Evolutionary conservation across 1,140 invertebrate species (phyloP).

Genomic region (Caerostris darwini): DNA sequence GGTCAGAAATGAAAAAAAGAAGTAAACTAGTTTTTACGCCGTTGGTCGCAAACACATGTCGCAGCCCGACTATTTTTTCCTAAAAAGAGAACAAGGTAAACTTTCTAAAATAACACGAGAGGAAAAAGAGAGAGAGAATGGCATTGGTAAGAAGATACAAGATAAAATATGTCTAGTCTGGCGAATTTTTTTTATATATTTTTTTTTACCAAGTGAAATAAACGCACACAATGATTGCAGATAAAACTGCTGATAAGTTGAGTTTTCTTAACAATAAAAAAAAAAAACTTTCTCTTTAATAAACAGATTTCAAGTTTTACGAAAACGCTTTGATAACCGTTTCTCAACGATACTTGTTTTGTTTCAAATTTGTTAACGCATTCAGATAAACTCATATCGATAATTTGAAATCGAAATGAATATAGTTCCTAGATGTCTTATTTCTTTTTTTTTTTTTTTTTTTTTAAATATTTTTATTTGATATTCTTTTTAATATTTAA

Average conservation of each 20-base stretch:
- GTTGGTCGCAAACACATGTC: not conserved
- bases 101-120: not conserved
- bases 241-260: not conserved
- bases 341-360: no score
- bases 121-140: not conserved
- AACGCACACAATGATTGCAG: not conserved
- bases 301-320: no score
- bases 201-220: not conserved
- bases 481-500: no score
- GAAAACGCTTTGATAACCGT: no score
- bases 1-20: not conserved
- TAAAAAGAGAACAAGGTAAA: slow-evolving; percentile 32
- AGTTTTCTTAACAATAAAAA: no score
- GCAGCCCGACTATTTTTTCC: not conserved
- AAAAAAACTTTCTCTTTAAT: no score
- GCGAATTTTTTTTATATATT: not conserved
- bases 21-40: not conserved
- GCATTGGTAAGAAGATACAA: not conserved
- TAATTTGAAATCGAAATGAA: no score
- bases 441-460: no score
- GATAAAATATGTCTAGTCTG: slow-evolving; percentile 4
- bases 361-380: no score
- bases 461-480: no score
- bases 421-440: no score
- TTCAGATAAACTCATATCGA: no score